Evolutionary conservation across 2,113 vertebrate species (phyloP), one percentile per base, ranked within the genome.

Genomic region (Pristiophorus japonicus): DNA sequence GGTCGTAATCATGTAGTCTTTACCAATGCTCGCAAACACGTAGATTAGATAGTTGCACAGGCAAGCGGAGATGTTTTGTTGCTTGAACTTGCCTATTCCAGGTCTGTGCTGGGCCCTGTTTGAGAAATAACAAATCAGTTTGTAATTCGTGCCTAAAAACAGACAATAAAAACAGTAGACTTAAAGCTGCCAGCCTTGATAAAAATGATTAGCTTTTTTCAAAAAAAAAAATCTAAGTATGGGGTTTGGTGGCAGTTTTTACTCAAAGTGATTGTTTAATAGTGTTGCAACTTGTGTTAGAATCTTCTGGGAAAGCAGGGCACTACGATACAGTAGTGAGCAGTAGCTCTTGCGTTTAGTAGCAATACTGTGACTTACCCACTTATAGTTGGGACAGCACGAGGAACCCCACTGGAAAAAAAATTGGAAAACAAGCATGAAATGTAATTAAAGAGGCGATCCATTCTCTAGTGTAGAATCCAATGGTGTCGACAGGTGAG

Each of bases 31-130:
- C 92, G 98, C 98, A 84, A 98, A 98, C 94, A 98, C 97, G 90
- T 98, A 98, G 88, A 98, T 96, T 95, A 98, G 59, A 95, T 98
- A 98, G 38, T 97, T 98, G 70, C 98, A 98, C 27, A 98, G 97
- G 55, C 94, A 96, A 59, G 97, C 97, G 70, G 98, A 97, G 0
- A 98, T 97, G 95, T 97, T 96, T 0, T 97, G 96, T 0, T 97
- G 97, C 84, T 97, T 94, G 96, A 97, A 98, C 87, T 96, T 97
- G 0, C 96, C 97, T 0, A 96, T 75, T 0, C 97, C 96, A 88
- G 97, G 96, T 96, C 98, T 98, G 96, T 97, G 97, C 34, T 91
- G 87, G 12, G 98, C 97, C 98, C 97, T 98, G 97, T 96, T 98
- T 95, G 97, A 97, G 95, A 98, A 98, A 96, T 98, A 98, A 96